These are phyloP conservation scores for Salpingus planirostris DNA, from an alignment of 2,888 invertebrate genomes.

Conservation along the genomic window DNA sequence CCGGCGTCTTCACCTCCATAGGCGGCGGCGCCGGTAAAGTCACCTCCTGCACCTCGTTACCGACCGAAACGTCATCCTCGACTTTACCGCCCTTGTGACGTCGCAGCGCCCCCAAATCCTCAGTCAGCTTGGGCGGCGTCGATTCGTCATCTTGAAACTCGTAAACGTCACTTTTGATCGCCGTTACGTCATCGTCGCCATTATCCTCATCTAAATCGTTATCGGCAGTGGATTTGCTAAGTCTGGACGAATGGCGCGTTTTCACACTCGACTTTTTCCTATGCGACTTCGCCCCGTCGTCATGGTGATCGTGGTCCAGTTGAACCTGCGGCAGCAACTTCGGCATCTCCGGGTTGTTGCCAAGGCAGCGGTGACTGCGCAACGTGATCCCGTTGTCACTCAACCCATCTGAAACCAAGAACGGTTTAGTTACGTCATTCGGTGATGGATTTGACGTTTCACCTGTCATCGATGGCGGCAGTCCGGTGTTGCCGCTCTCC, in stretches of 20 bases:
- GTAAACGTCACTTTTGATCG: conserved; percentile 13
- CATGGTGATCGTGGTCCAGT: conserved; percentile 3
- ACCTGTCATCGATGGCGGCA: too few relatives aligned
- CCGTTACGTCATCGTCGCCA: conserved; percentile 33
- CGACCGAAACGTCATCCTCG: not conserved
- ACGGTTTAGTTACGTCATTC: too few relatives aligned
- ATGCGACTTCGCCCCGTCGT: conserved; percentile 1
- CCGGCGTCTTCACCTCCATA: conserved; percentile 25
- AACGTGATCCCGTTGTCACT: conserved; percentile 47
- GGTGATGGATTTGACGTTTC: too few relatives aligned
- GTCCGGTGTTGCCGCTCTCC: conserved; percentile 40
- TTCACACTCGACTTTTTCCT: too few relatives aligned
- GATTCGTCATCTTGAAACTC: conserved; percentile 5
- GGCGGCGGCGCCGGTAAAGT: conserved; percentile 2
- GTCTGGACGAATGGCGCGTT: conserved; percentile 8
- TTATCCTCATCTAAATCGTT: conserved; percentile 33
- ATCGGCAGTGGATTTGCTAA: conserved; percentile 20
- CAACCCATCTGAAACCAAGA: conserved; percentile 12
- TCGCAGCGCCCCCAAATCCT: too few relatives aligned
- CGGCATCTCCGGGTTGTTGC: conserved; percentile 19
- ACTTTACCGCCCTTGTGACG: not conserved
- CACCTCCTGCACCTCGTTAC: conserved; percentile 14
- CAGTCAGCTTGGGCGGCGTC: conserved; percentile 5
- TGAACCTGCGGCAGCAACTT: conserved; percentile 11
- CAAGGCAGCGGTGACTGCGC: conserved; percentile 53